Conservation (phyloP, 2,797 vertebrate species). For the Neoniphon sammara region DNA sequence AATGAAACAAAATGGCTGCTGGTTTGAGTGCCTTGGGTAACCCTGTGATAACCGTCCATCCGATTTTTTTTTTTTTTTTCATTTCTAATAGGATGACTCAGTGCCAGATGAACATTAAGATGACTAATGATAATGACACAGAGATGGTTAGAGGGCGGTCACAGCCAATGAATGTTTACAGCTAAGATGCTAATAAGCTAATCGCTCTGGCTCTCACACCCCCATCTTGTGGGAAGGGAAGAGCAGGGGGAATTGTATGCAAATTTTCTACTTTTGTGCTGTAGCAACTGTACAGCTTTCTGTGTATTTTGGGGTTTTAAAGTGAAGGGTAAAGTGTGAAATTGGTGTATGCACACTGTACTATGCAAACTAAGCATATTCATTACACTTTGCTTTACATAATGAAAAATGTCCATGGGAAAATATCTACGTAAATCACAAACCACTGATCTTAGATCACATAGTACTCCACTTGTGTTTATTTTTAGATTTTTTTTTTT, state of each 20-base stretch:
- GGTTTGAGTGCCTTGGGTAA: slow-evolving; percentile 72
- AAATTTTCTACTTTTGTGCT: slow-evolving; percentile 67
- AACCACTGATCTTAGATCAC: slow-evolving; percentile 65
- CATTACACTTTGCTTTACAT: slow-evolving; percentile 49
- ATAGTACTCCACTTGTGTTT: slow-evolving; percentile 35
- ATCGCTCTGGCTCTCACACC: slow-evolving; percentile 71
- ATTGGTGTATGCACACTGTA: slow-evolving; percentile 66
- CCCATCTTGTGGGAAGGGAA: slow-evolving; percentile 60
- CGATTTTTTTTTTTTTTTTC: slow-evolving; percentile 25
- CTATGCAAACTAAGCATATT: slow-evolving; percentile 57
- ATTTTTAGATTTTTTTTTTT: slow-evolving; percentile 15
- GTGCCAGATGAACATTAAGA: slow-evolving; percentile 73
- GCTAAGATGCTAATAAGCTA: slow-evolving; percentile 84
- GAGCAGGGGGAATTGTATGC: slow-evolving; percentile 64
- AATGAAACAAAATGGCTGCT: slow-evolving; percentile 79
- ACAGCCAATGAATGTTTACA: slow-evolving; percentile 84
- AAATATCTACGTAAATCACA: slow-evolving; percentile 33
- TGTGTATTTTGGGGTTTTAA: slow-evolving; percentile 53
- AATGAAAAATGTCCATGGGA: slow-evolving; percentile 37
- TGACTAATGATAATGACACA: slow-evolving; percentile 73
- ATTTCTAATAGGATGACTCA: slow-evolving; percentile 55
- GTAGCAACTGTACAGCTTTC: slow-evolving; percentile 67
- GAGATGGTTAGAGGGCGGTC: slow-evolving; percentile 74
- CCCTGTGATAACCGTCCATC: slow-evolving; percentile 58
- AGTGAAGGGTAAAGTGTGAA: slow-evolving; percentile 60